phyloP scores from a whole-genome alignment of 2,797 vertebrate species.

The Salarias fasciatus region DNA sequence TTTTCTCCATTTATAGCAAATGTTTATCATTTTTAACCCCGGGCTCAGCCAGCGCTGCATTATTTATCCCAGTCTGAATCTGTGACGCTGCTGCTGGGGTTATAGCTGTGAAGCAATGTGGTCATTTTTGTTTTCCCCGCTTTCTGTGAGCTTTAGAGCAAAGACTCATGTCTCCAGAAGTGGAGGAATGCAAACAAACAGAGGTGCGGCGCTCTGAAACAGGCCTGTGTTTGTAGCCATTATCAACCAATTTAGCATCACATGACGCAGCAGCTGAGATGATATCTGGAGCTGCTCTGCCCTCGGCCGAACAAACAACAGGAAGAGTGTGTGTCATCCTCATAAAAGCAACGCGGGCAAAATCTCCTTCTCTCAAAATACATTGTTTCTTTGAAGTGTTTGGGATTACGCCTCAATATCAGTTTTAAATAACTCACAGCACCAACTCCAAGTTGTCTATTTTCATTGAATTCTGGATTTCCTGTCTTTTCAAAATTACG shows the following conservation, averaged over 20 bases:
- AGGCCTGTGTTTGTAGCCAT: conserved; percentile 22
- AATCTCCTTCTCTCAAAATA: conserved; percentile 1
- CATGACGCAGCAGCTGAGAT: conserved; percentile 3
- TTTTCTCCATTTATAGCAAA: no score
- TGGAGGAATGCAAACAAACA: conserved; percentile 4
- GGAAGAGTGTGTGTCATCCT: conserved; percentile 23
- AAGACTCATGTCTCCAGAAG: not conserved
- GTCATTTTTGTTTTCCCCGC: no score
- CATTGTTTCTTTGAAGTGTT: no score
- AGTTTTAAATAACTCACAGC: no score
- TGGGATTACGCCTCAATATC: no score
- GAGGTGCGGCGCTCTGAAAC: conserved; percentile 40
- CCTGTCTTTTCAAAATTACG: no score
- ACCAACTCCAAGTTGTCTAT: no score
- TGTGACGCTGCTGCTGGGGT: no score
- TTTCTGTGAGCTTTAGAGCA: not conserved
- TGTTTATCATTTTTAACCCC: conserved; percentile 1
- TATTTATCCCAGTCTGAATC: not conserved
- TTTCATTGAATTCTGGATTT: no score
- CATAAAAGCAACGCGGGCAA: conserved; percentile 3
- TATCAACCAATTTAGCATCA: conserved; percentile 21
- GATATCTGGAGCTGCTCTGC: conserved; percentile 34
- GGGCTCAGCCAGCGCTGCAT: not conserved
- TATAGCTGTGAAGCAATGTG: no score
- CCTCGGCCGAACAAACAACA: conserved; percentile 42